Evolutionary conservation across 2,113 vertebrate genomes (phyloP).

Genomic region (Seriola dumerili): DNA sequence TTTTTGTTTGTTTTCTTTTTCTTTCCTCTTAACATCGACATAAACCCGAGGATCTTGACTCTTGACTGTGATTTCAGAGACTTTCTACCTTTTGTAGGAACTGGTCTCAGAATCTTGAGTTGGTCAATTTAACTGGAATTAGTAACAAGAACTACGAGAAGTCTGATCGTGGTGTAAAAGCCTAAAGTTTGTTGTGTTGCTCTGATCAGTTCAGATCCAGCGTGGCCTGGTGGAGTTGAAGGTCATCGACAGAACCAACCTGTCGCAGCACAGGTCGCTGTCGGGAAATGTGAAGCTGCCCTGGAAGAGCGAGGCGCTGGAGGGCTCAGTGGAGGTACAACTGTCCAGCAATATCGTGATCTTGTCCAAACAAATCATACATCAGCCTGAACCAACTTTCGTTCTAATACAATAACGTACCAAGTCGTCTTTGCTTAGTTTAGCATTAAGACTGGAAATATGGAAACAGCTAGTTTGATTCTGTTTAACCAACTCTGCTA

Average conservation of each 20-base stretch:
- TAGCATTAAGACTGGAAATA: too few relatives aligned
- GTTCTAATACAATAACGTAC: background rate
- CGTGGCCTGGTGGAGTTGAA: constrained; percentile 31
- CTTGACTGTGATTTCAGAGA: too few relatives aligned
- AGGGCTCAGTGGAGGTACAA: constrained; percentile 63
- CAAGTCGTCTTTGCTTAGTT: background rate
- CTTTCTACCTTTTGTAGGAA: too few relatives aligned
- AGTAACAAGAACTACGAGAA: too few relatives aligned
- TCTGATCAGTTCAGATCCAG: constrained; percentile 24
- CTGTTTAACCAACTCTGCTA: too few relatives aligned
- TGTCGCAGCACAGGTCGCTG: constrained; percentile 52
- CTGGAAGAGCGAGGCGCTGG: constrained; percentile 41
- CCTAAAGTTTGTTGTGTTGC: background rate
- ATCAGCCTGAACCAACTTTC: background rate
- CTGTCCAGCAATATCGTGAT: too few relatives aligned
- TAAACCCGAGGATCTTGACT: too few relatives aligned
- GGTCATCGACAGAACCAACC: constrained; percentile 31
- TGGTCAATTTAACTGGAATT: background rate
- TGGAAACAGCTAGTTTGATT: too few relatives aligned
- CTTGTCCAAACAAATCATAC: too few relatives aligned
- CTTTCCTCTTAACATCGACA: too few relatives aligned
- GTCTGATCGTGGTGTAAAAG: background rate
- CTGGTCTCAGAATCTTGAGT: background rate
- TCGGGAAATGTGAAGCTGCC: constrained; percentile 52
- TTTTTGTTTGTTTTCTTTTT: too few relatives aligned